Evolutionary conservation across 1,140 invertebrate genomes (phyloP), one percentile per base, ranked within the genome.

Genomic region (Orchesella cincta): DNA sequence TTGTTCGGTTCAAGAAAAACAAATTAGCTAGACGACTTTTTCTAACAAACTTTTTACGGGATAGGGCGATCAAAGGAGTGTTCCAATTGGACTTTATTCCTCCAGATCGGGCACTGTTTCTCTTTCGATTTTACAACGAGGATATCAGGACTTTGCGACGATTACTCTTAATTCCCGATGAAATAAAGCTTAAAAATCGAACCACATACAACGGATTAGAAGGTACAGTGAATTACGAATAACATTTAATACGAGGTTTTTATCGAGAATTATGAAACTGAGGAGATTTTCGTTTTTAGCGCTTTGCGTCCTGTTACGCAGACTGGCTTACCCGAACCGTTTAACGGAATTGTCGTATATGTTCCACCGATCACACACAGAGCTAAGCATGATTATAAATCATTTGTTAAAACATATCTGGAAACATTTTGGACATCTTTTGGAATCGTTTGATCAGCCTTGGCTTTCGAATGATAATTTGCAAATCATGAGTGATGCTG

Each of bases 321-420:
- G 76, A 36, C 23, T 77, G 33, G 34, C 62, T 5, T 77, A 77
- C 33, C 76, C 76, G n/a, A 64, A 77, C 26, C 70, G 76, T 5
- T 46, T 73, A 18, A 12, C 23, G 31, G 76, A 77, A 26, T 36
- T 77, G 1, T 8, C 5, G 3, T 2, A 46, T 1, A 31, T 73
- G 16, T 77, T 77, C 28, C 1, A 23, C 2, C 20, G 76, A 2
- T 1, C 26, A 26, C n/a, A 18, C 14, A n/a, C 1, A 2, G 70
- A 73, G 26, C 26, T 52, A 16, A 28, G 35, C 23, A 51, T 51
- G 23, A 73, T 73, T 23, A 23, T 73, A 8, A 46, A 73, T 39
- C 23, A 29, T 26, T 1, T 73, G 2, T 16, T 36, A 26, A 23
- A 14, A 8, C 71, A 39, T 73, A 26, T 29, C 20, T 73, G 28